phyloP scores from a whole-genome alignment of 2,113 vertebrate species.

The Anser brachyrhynchus region DNA sequence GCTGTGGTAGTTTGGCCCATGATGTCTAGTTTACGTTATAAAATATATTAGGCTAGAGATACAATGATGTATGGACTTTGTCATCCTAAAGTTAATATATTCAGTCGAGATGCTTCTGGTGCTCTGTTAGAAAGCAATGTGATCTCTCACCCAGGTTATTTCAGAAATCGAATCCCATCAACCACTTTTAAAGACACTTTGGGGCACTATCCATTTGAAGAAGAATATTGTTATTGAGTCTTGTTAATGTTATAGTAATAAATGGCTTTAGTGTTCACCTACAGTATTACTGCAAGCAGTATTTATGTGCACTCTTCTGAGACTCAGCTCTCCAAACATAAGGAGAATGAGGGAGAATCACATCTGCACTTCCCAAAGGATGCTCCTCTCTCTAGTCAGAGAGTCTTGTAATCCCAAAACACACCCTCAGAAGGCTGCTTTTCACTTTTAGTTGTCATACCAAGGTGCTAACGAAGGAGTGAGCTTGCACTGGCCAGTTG shows the following conservation, averaged over 20 bases:
- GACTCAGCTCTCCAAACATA: background rate
- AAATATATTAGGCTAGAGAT: background rate
- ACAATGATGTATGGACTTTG: background rate
- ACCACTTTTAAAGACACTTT: background rate
- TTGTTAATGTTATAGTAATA: background rate
- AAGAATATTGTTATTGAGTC: background rate
- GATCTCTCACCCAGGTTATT: background rate
- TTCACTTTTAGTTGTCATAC: background rate
- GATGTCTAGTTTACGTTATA: background rate
- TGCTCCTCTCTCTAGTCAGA: slow-evolving; percentile 3
- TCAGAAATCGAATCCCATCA: background rate
- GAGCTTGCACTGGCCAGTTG: background rate
- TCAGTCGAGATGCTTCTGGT: background rate
- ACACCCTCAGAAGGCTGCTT: slow-evolving; percentile 18
- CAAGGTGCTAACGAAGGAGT: slow-evolving; percentile 42
- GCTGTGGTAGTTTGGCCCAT: background rate
- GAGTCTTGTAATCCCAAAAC: background rate
- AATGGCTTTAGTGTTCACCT: background rate
- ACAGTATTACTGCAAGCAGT: background rate
- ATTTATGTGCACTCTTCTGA: background rate
- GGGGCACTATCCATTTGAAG: background rate
- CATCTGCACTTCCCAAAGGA: background rate
- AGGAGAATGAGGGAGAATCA: background rate
- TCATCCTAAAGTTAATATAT: background rate
- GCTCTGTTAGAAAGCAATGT: background rate